These are phyloP conservation scores for Ceuthmochares aereus DNA, from an alignment of 2,113 vertebrate species.

Conservation along the genomic window DNA sequence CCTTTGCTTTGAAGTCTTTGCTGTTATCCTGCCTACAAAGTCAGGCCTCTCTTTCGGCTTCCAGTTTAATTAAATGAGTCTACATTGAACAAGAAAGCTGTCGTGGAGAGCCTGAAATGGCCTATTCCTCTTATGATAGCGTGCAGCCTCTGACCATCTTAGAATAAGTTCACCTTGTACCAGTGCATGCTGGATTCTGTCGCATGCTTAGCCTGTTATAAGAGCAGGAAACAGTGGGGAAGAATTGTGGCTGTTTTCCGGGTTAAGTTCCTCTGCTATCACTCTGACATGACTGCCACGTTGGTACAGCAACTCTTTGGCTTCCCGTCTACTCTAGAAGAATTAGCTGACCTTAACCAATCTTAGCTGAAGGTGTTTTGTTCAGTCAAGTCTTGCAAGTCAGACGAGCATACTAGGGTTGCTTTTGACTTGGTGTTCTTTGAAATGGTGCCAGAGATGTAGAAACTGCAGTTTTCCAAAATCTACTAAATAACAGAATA, in stretches of 20 bases:
- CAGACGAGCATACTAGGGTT: neutral
- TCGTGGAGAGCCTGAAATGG: neutral
- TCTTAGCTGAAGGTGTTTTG: neutral
- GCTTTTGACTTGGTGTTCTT: neutral
- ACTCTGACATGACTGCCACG: neutral
- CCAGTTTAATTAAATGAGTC: slow-evolving; percentile 59
- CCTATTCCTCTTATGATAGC: neutral
- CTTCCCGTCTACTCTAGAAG: neutral
- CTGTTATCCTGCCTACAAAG: slow-evolving; percentile 56
- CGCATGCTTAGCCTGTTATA: neutral
- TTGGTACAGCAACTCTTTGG: neutral
- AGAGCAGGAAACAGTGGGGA: neutral
- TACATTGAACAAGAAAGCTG: slow-evolving; percentile 37
- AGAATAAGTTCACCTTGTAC: neutral
- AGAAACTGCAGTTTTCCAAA: neutral
- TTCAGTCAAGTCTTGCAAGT: neutral
- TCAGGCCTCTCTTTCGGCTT: slow-evolving; percentile 58
- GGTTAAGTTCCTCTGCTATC: neutral
- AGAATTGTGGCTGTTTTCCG: neutral
- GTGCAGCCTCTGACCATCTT: neutral
- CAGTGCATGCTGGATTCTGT: neutral
- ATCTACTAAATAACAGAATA: neutral
- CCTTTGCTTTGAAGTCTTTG: slow-evolving; percentile 65
- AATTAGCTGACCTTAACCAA: neutral
- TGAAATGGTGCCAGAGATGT: neutral